These are phyloP conservation scores for Sinocyclocheilus rhinocerous DNA, from an alignment of 2,113 vertebrate species.

Conservation along the genomic window DNA sequence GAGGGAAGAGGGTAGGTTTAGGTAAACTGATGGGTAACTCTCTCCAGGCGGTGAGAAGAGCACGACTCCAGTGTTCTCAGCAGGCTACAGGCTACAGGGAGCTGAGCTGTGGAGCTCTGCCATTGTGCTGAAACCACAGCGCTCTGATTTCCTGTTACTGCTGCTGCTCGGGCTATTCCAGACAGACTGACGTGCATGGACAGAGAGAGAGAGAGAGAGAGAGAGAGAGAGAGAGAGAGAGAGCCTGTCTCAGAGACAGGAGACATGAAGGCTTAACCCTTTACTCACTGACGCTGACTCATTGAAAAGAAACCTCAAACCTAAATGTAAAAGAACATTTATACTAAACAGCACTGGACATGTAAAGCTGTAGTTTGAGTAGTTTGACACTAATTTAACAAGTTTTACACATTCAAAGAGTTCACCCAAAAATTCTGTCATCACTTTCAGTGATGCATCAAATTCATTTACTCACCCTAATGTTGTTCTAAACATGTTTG, in stretches of 20 bases:
- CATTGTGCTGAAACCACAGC: slow-evolving; percentile 68
- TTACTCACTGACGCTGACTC: neutral
- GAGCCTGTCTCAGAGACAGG: slow-evolving; percentile 61
- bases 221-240: slow-evolving; percentile 48
- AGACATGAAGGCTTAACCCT: slow-evolving; percentile 54
- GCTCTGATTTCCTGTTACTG: slow-evolving; percentile 58
- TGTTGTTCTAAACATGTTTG: too few species aligned
- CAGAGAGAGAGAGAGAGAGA: slow-evolving; percentile 63
- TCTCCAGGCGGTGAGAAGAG: slow-evolving; percentile 2
- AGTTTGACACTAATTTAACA: too few species aligned
- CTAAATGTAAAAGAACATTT: neutral
- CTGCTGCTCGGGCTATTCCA: slow-evolving; percentile 58
- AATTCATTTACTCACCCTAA: too few species aligned
- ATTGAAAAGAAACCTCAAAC: neutral
- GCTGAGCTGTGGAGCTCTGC: slow-evolving; percentile 47
- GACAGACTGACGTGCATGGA: slow-evolving; percentile 70
- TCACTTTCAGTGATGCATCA: too few species aligned
- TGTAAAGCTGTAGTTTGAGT: too few species aligned
- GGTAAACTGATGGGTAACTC: neutral
- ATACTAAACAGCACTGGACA: neutral
- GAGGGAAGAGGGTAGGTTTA: slow-evolving; percentile 20
- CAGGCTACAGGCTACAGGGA: slow-evolving; percentile 24
- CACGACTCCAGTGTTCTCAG: slow-evolving; percentile 5
- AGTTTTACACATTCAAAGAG: neutral
- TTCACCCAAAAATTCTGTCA: too few species aligned